Conservation (phyloP, 2,113 vertebrate genomes). For the Nothobranchius kuhntae region DNA sequence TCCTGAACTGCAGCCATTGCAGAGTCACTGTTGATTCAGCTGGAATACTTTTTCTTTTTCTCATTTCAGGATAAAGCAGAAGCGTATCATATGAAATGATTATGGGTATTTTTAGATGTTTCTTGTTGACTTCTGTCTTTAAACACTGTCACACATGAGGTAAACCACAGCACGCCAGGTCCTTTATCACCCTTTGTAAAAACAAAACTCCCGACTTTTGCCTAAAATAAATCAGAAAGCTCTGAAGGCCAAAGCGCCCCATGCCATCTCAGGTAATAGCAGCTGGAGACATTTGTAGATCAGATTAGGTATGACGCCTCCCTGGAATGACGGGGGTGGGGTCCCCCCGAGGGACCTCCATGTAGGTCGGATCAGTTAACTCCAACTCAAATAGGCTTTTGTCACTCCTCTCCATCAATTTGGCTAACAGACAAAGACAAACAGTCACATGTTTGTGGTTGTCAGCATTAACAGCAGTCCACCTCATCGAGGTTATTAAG, state of each 20-base stretch:
- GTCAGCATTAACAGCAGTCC: constrained; percentile 7
- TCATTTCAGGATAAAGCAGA: not conserved
- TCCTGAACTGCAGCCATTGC: too few relatives aligned
- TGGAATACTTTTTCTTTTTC: not conserved
- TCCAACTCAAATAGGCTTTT: constrained; percentile 42
- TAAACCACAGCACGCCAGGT: not conserved
- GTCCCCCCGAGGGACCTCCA: constrained; percentile 40
- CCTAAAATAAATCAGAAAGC: constrained; percentile 1
- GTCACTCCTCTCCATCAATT: constrained; percentile 15
- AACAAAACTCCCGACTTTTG: not conserved
- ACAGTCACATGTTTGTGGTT: constrained; percentile 2
- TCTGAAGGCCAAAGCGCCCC: constrained; percentile 1
- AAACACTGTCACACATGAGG: not conserved
- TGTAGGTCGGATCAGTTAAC: constrained; percentile 46
- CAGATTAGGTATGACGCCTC: constrained; percentile 48
- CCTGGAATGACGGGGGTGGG: constrained; percentile 53
- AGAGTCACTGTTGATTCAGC: not conserved
- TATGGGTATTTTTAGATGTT: too few relatives aligned
- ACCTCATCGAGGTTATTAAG: constrained; percentile 21
- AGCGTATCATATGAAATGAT: not conserved
- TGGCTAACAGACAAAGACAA: constrained; percentile 11
- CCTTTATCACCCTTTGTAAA: not conserved
- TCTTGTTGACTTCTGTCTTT: not conserved
- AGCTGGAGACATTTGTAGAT: constrained; percentile 45
- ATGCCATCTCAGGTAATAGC: constrained; percentile 7